These are phyloP conservation scores for Megalops atlanticus DNA, from an alignment of 2,113 vertebrate genomes.

Conservation along the genomic window DNA sequence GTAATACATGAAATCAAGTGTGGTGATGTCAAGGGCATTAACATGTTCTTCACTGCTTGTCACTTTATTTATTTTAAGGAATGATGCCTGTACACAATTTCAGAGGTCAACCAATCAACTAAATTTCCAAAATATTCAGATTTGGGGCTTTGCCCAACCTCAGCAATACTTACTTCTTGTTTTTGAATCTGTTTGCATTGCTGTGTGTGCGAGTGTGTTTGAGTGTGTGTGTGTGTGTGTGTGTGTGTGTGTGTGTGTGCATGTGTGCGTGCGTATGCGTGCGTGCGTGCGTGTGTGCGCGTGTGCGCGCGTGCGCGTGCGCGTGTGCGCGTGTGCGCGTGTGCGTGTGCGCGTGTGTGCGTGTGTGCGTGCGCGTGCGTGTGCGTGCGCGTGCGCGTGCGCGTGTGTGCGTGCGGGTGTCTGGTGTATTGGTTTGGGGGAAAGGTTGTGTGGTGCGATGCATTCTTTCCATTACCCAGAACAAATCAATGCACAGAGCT, in stretches of 20 bases:
- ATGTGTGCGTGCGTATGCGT: not conserved
- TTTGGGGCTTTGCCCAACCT: too few relatives aligned
- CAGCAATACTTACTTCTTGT: too few relatives aligned
- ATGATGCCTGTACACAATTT: too few relatives aligned
- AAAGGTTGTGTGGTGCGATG: conserved; percentile 58
- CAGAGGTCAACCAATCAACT: too few relatives aligned
- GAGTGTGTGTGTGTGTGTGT: conserved; percentile 10
- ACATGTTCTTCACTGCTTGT: too few relatives aligned
- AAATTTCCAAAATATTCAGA: too few relatives aligned
- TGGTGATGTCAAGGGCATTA: too few relatives aligned
- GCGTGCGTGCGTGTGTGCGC: not conserved
- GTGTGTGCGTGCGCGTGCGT: not conserved
- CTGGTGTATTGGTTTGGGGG: conserved; percentile 17
- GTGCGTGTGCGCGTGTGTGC: not conserved
- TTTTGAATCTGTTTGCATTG: too few relatives aligned
- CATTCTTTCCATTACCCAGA: conserved; percentile 77
- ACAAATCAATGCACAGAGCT: conserved; percentile 66
- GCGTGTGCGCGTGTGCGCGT: conserved; percentile 20
- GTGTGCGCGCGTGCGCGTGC: conserved; percentile 9
- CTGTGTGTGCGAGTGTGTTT: conserved; percentile 9
- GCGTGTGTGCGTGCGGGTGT: conserved; percentile 43
- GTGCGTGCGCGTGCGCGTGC: conserved; percentile 30
- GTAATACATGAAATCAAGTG: too few relatives aligned
- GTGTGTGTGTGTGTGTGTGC: not conserved
- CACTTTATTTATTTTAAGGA: too few relatives aligned